Percentiles rank a stretch among this genome's conserved stretches.
Evolutionary conservation across 1,140 invertebrate genomes (phyloP).

Genomic region (Diorhabda sublineata): DNA sequence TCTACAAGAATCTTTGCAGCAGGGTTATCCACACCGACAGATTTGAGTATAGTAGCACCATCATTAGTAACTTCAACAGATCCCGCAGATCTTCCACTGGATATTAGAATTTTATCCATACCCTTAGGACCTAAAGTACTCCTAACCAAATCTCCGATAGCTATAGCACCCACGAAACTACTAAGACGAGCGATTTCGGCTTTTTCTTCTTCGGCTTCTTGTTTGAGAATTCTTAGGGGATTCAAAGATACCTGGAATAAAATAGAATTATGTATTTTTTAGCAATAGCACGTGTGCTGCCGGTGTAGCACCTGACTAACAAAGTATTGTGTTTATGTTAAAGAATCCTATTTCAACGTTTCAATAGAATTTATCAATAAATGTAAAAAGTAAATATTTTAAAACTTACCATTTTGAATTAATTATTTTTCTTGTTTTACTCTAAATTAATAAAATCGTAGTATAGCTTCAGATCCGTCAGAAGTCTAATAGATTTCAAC

Average conservation of each 20-base stretch:
- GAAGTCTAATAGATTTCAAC: not conserved
- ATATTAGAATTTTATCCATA: conserved; percentile 99
- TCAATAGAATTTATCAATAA: too few relatives aligned
- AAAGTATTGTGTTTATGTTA: too few relatives aligned
- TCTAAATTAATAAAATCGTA: not conserved
- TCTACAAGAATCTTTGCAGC: conserved; percentile 98
- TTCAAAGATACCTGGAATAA: conserved; percentile 79
- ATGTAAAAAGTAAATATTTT: too few relatives aligned
- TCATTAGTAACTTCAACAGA: conserved; percentile 97
- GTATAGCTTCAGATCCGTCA: not conserved
- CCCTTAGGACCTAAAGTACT: conserved; percentile 98
- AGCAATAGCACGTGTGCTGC: not conserved
- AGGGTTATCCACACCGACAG: conserved; percentile 97
- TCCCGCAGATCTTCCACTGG: conserved; percentile 74
- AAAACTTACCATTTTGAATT: too few relatives aligned
- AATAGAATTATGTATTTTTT: not conserved
- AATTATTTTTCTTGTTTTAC: too few relatives aligned
- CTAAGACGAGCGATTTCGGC: conserved; percentile 93
- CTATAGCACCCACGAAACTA: conserved; percentile 96
- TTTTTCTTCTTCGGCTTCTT: conserved; percentile 96
- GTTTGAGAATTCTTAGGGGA: conserved; percentile 89
- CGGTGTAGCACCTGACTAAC: not conserved
- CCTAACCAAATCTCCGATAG: conserved; percentile 97
- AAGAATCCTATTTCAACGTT: too few relatives aligned
- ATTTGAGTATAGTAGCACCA: conserved; percentile 96